Evolutionary conservation across 2,113 vertebrate genomes (phyloP), one percentile per base, ranked within the genome.

Genomic region (Nanger granti): DNA sequence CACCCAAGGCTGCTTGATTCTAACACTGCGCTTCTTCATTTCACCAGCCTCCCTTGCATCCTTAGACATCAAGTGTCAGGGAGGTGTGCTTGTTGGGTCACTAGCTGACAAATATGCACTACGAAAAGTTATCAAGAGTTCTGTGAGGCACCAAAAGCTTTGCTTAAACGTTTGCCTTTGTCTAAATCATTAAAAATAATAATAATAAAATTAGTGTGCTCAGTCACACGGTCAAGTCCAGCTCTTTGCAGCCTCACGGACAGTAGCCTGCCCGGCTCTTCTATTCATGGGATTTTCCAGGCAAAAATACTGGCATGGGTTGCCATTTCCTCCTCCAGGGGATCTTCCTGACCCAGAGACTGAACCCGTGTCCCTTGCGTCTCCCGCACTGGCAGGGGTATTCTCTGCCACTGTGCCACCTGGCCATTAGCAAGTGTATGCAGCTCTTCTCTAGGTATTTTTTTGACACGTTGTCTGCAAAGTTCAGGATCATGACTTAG

Each of bases 1-100:
- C 69, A 24, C 7, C 11, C 28, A 4, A 13, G 9, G 34, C 28
- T 47, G 20, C 31, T 10, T 69, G 60, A 47, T 28, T 87, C 89
- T 3, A 41, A 22, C 2, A 11, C 37, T 29, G 2, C 0, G 9
- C 5, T 37, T 34, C 17, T 79, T 62, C 22, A 24, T 3, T n/a
- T 15, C 2, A 17, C 0, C 49, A 12, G 69, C 82, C 49, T 2
- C 82, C 34, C 0, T 11, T 44, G 24, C 24, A 44, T 59, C 34
- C 44, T 44, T 6, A 55, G 34, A 34, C 15, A 59, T 37, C 12
- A 28, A 1, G 8, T 26, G 5, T 57, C 1, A 6, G 3, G 34
- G 3, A 37, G 41, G 1, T 22, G 1, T 47, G 57, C 20, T 14
- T 4, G 3, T 6, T n/a, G 11, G 29, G 6, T 31, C 9, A 29